Percentiles rank a stretch among this genome's conserved stretches.
phyloP scores from a whole-genome alignment of 1,140 invertebrate genomes.

The Pectinophora gossypiella region DNA sequence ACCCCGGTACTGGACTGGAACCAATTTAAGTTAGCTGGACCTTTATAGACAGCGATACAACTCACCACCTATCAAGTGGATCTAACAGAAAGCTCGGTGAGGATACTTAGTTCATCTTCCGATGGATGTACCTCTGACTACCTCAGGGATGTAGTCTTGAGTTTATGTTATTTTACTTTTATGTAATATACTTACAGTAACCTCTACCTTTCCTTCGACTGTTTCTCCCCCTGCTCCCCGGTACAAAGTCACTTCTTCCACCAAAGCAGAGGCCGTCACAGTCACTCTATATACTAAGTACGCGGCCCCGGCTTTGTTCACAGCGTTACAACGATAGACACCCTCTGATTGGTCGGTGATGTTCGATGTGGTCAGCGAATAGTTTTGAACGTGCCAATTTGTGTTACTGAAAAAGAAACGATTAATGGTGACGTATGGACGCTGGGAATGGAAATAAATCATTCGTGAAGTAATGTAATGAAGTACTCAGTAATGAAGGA shows the following conservation, averaged over 20 bases:
- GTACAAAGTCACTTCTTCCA: slow-evolving; percentile 30
- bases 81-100: no score
- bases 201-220: slow-evolving; percentile 22
- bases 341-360: slow-evolving; percentile 31
- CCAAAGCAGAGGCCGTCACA: slow-evolving; percentile 26
- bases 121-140: no score
- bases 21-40: no score
- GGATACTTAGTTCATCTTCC: no score
- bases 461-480: no score
- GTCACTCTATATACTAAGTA: slow-evolving; percentile 40
- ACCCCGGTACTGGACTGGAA: no score
- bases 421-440: no score
- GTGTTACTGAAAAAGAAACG: slow-evolving; percentile 36
- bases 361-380: slow-evolving; percentile 22
- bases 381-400: slow-evolving; percentile 31
- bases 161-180: no score
- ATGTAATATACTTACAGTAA: slow-evolving; percentile 26
- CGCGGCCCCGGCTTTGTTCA: slow-evolving; percentile 41
- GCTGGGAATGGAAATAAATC: no score
- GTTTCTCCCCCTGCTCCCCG: slow-evolving; percentile 17
- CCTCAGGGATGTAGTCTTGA: no score
- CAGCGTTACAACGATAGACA: slow-evolving; percentile 38
- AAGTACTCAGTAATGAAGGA: background rate
- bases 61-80: no score
- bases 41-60: no score